These are phyloP conservation scores for Cartodere bifasciata DNA, from an alignment of 2,888 invertebrate species.

Conservation along the genomic window DNA sequence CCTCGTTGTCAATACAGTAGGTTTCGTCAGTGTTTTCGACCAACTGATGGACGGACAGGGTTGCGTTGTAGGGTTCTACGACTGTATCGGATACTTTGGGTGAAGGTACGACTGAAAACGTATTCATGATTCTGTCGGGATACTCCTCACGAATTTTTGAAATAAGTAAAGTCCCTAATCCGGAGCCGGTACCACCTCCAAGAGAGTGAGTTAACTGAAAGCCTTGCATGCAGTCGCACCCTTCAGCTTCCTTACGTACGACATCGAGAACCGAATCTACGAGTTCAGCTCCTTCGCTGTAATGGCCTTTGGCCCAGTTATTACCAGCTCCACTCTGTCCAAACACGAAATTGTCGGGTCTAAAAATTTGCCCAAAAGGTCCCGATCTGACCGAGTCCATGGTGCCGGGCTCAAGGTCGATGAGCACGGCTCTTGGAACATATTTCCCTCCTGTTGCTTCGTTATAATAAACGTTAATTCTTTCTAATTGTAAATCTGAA, in stretches of 20 bases:
- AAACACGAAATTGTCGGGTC: conserved; percentile 93
- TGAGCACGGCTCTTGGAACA: conserved; percentile 83
- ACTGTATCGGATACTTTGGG: conserved; percentile 85
- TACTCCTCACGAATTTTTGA: conserved; percentile 96
- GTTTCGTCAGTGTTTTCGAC: conserved; percentile 87
- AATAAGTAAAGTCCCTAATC: conserved; percentile 89
- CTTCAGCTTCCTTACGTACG: conserved; percentile 66
- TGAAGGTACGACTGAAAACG: conserved; percentile 83
- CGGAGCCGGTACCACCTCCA: conserved; percentile 90
- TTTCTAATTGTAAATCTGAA: conserved; percentile 81
- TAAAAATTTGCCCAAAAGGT: conserved; percentile 84
- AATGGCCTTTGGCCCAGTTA: conserved; percentile 85
- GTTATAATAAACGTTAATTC: conserved; percentile 93
- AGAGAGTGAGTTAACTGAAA: conserved; percentile 88
- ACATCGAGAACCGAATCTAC: conserved; percentile 69
- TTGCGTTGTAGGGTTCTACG: conserved; percentile 85
- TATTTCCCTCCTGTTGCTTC: conserved; percentile 88
- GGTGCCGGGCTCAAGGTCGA: conserved; percentile 92
- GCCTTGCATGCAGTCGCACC: conserved; percentile 72
- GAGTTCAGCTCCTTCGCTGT: conserved; percentile 79
- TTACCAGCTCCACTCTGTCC: conserved; percentile 77
- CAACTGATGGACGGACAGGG: conserved; percentile 77
- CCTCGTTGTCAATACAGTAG: conserved; percentile 87
- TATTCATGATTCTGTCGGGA: conserved; percentile 97
- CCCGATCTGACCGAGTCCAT: conserved; percentile 95